Base-by-base conservation (phyloP, 2,113 vertebrate species). In the Speoplatyrhinus poulsoni region DNA sequence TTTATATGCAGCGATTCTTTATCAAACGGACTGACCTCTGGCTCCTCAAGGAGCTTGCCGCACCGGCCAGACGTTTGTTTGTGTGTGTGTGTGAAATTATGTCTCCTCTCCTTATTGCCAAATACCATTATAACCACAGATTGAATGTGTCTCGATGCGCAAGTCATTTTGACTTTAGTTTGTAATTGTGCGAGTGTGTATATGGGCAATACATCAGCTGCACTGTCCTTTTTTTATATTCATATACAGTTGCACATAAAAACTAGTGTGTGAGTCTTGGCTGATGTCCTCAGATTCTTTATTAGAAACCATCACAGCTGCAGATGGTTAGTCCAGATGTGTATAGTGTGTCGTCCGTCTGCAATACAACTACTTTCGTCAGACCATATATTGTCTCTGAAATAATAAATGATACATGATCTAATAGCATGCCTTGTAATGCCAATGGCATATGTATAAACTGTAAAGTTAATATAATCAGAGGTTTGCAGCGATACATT, bases 1-100 rank as follows among this genome's bases (percentile, higher is more conserved):
- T 87, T 90, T 89, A 88, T 90, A 89, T 90, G 84, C 85, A 89
- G 76, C 70, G 81, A 86, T 81, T 83, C 83, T 86, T 87, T 86
- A 87, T 88, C 80, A 87, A 86, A 83, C 80, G 63, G 80, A 75
- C 83, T 81, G 86, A 88, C 87, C 85, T 83, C 80, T 83, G 72
- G 68, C 77, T 83, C 71, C 73, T 82, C 78, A 53, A 79, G 75
- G 75, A 77, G 76, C 63, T 60, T 63, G 46, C 53, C 70, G 62
- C 65, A 48, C 61, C 0, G 54, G 62, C 60, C 67, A 65, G 64
- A 58, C 54, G 62, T 50, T 1, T 49, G 8, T 55, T 32, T 60
- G 26, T 36, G 60, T 36, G 57, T 76, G 49, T 53, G 36, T 66
- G 36, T 16, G 4, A 12, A 11, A 4, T 50, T 12, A 50, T 50